Conservation (phyloP, 64 coral and sea anemone genomes). For the Stylophora pistillata region DNA sequence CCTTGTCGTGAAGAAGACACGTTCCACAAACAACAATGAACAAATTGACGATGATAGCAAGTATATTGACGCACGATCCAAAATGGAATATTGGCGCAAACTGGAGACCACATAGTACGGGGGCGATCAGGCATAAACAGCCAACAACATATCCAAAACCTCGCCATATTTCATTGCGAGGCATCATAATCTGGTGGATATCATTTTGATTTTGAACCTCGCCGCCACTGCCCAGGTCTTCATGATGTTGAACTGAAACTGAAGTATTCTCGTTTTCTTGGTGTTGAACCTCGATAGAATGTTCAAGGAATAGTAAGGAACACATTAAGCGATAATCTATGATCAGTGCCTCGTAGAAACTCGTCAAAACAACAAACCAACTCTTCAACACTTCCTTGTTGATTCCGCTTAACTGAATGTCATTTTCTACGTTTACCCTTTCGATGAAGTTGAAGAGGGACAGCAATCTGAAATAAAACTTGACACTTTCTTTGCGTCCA, state of each 20-base stretch:
- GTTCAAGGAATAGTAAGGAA: slow-evolving; percentile 66
- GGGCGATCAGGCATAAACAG: not conserved
- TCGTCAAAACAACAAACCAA: slow-evolving; percentile 35
- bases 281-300: slow-evolving; percentile 43
- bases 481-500: slow-evolving; percentile 16
- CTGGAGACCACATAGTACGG: not conserved
- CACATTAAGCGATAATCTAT: not conserved
- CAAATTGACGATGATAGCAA: not conserved
- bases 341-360: slow-evolving; percentile 52
- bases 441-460: slow-evolving; percentile 64
- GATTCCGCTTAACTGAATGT: slow-evolving; percentile 2
- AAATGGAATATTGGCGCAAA: not conserved
- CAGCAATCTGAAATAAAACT: slow-evolving; percentile 70
- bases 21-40: not conserved
- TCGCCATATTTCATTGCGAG: not conserved
- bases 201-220: no score
- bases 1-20: not conserved
- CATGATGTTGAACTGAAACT: no score
- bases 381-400: not conserved
- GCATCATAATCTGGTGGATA: not conserved
- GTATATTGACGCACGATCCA: not conserved
- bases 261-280: no score
- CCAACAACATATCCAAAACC: not conserved
- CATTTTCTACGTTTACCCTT: slow-evolving; percentile 52
- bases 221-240: no score